These are phyloP conservation scores for Saccostrea echinata DNA, from an alignment of 1,140 invertebrate species.

Conservation along the genomic window DNA sequence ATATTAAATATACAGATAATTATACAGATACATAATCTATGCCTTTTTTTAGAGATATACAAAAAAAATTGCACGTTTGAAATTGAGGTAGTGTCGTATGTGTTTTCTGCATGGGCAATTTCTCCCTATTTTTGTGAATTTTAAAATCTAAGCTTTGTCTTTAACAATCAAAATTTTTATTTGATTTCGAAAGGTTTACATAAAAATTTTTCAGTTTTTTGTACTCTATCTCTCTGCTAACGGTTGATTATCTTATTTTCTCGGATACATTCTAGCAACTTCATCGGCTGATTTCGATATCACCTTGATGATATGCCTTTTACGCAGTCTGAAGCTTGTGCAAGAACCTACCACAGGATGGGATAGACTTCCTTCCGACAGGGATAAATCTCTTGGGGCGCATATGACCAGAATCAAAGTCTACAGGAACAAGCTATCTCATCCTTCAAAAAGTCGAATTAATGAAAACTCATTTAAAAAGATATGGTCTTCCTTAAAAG, in stretches of 20 bases:
- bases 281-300: constrained; percentile 21
- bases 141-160: too few species aligned
- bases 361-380: constrained; percentile 17
- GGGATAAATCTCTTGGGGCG: background rate
- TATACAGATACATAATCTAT: too few species aligned
- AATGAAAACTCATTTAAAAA: background rate
- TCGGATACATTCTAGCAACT: background rate
- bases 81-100: too few species aligned
- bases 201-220: too few species aligned
- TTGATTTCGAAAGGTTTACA: too few species aligned
- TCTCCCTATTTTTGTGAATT: too few species aligned
- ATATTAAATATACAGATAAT: too few species aligned
- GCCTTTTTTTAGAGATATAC: too few species aligned
- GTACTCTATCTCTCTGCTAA: background rate
- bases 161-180: too few species aligned
- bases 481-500: background rate
- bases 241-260: background rate
- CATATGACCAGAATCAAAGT: constrained; percentile 30
- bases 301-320: constrained; percentile 41
- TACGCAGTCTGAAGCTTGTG: constrained; percentile 2
- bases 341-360: background rate
- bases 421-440: constrained; percentile 24
- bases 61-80: too few species aligned
- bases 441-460: background rate
- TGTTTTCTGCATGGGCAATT: too few species aligned